Percentiles rank a stretch among this genome's conserved stretches.
These are phyloP conservation scores for Caenorhabditis angaria DNA, from an alignment of 2,888 invertebrate genomes.

Conservation along the genomic window DNA sequence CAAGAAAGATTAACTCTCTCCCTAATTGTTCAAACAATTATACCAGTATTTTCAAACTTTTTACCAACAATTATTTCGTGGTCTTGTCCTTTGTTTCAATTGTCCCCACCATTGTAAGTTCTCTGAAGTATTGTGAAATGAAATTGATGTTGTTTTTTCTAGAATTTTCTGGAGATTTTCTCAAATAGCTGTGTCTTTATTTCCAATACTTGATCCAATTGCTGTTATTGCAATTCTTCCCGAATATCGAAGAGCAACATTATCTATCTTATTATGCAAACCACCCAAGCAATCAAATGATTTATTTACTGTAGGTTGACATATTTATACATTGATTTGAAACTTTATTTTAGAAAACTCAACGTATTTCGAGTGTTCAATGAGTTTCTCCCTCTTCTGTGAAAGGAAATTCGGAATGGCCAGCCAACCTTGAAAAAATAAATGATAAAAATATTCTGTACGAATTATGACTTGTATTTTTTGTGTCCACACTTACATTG, in stretches of 20 bases:
- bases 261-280: neutral
- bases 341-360: neutral
- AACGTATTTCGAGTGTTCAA: neutral
- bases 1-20: neutral
- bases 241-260: neutral
- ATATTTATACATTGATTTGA: too few species aligned
- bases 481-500: neutral
- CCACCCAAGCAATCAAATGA: neutral
- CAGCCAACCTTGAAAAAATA: neutral
- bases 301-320: neutral
- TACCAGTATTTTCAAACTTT: constrained; percentile 1
- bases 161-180: neutral
- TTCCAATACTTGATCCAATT: neutral
- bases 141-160: neutral
- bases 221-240: neutral
- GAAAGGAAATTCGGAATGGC: neutral
- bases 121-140: too few species aligned
- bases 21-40: neutral
- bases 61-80: neutral
- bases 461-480: too few species aligned
- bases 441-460: too few species aligned
- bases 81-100: constrained; percentile 3
- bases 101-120: neutral
- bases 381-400: neutral
- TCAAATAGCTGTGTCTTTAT: neutral